These are phyloP conservation scores for Hydropsyche betteni DNA, from an alignment of 2,888 invertebrate genomes.

Conservation along the genomic window DNA sequence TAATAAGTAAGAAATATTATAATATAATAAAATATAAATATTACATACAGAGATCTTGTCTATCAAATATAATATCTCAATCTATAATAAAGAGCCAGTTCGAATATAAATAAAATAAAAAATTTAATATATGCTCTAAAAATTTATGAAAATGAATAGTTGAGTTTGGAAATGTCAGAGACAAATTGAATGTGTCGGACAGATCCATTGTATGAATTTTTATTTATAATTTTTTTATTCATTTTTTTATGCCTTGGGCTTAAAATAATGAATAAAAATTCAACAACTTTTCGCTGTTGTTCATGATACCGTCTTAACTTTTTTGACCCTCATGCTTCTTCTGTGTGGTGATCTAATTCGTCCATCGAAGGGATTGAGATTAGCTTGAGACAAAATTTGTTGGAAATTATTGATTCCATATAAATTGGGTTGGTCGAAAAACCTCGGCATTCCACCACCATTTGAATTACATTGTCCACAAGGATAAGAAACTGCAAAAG, in stretches of 20 bases:
- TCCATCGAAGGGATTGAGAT: constrained; percentile 51
- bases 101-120: not conserved
- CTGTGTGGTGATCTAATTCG: constrained; percentile 53
- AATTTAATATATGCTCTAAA: not conserved
- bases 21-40: too few relatives aligned
- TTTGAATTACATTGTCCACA: constrained; percentile 68
- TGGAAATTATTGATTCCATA: constrained; percentile 52
- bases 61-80: not conserved
- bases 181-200: constrained; percentile 39
- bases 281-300: constrained; percentile 20
- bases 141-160: not conserved
- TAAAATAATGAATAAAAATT: constrained; percentile 35
- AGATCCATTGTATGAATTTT: constrained; percentile 33
- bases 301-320: constrained; percentile 38
- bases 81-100: not conserved
- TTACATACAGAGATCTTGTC: not conserved
- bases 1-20: not conserved
- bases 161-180: constrained; percentile 31
- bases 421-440: constrained; percentile 34
- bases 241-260: not conserved
- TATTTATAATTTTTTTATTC: constrained; percentile 39
- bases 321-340: constrained; percentile 50
- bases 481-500: constrained; percentile 70
- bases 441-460: not conserved
- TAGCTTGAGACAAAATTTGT: constrained; percentile 53